These are phyloP conservation scores for Orestias chungarensis DNA, from an alignment of 2,797 vertebrate species.

Conservation along the genomic window DNA sequence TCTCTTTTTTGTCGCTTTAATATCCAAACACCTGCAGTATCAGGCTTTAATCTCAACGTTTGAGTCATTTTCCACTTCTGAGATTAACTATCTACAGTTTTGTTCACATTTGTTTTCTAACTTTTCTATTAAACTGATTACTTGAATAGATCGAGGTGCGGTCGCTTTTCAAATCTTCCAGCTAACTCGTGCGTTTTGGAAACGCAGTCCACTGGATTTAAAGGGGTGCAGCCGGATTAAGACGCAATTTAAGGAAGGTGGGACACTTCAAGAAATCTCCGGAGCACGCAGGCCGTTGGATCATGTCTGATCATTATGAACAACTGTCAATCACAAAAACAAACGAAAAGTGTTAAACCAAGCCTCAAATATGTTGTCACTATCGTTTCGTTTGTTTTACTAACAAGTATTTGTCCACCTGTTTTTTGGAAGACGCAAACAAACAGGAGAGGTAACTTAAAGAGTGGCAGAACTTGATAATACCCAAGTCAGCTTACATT, in stretches of 20 bases:
- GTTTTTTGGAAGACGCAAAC: not conserved
- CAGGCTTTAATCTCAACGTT: not conserved
- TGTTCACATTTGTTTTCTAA: not conserved
- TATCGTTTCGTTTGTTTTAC: not conserved
- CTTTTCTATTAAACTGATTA: not conserved
- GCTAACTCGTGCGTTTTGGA: too few species aligned
- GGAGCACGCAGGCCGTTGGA: too few species aligned
- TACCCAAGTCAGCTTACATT: not conserved
- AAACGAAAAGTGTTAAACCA: not conserved
- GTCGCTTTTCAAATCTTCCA: not conserved
- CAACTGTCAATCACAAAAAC: constrained; percentile 1
- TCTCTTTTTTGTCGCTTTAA: not conserved
- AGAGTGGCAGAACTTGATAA: not conserved
- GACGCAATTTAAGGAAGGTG: too few species aligned
- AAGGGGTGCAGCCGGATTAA: too few species aligned
- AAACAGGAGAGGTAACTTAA: not conserved
- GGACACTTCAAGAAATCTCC: too few species aligned
- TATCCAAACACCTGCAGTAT: not conserved
- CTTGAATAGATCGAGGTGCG: not conserved
- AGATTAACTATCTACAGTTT: too few species aligned
- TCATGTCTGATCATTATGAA: too few species aligned
- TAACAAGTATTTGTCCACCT: not conserved
- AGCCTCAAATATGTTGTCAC: not conserved
- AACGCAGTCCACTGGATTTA: too few species aligned
- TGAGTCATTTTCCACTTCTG: not conserved